Conservation (phyloP, 2,888 invertebrate species). For the Acanthosepion esculentum region DNA sequence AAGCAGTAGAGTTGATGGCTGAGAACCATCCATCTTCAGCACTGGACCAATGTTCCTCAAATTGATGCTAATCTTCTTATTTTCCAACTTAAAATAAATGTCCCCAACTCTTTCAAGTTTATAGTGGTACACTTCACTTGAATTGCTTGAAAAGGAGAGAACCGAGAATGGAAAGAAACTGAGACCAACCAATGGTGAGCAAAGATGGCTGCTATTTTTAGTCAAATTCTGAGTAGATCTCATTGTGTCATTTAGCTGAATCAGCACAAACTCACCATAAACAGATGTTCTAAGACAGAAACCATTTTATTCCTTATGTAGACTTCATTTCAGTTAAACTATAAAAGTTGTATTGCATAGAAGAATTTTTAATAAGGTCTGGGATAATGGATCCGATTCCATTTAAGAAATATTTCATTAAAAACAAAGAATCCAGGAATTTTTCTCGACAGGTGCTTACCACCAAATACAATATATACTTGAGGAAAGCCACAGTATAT, state of each 20-base stretch:
- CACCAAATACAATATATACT: no score
- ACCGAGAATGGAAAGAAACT: neutral
- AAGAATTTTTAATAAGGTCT: no score
- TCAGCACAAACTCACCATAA: neutral
- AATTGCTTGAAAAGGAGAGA: neutral
- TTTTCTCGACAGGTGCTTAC: no score
- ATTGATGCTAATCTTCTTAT: slow-evolving; percentile 22
- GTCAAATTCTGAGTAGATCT: neutral
- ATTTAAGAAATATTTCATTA: no score
- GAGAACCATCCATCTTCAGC: neutral
- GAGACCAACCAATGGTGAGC: no score
- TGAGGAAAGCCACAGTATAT: no score
- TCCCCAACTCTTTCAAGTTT: neutral
- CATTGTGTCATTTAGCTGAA: neutral
- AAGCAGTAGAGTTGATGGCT: neutral
- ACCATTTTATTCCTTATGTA: no score
- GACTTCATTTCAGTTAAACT: no score
- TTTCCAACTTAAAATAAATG: neutral
- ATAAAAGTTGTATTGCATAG: no score
- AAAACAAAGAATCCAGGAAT: no score
- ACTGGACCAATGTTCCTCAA: neutral
- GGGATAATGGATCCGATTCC: no score
- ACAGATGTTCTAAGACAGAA: neutral
- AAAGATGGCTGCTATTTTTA: neutral
- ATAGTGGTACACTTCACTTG: neutral